phyloP scores from a whole-genome alignment of 1,140 invertebrate species.

The Tetranychus cinnabarinus region DNA sequence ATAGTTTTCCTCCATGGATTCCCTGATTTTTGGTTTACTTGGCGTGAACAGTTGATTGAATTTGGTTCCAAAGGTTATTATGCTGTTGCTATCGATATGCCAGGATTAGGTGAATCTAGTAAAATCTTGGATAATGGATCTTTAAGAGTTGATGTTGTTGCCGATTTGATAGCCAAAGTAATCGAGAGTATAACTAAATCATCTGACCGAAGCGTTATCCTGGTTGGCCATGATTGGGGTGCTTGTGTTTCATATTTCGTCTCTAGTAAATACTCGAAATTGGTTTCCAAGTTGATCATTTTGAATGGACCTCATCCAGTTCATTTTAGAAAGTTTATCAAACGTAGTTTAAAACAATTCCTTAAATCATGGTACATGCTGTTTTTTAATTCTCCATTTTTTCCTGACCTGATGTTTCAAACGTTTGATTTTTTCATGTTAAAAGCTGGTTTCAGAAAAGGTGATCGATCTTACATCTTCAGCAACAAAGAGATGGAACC shows the following conservation, averaged over 20 bases:
- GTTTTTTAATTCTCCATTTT: constrained; percentile 41
- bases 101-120: constrained; percentile 56
- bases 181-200: not conserved
- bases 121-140: constrained; percentile 35
- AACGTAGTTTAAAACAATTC: constrained; percentile 26
- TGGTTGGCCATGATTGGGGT: constrained; percentile 23
- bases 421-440: constrained; percentile 29
- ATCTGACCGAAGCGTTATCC: constrained; percentile 3
- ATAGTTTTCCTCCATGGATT: constrained; percentile 26
- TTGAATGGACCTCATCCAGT: constrained; percentile 51
- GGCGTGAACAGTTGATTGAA: constrained; percentile 25
- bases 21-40: constrained; percentile 27
- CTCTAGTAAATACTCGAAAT: constrained; percentile 33
- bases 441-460: too few species aligned
- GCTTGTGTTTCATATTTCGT: constrained; percentile 25
- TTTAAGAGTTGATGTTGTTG: constrained; percentile 35
- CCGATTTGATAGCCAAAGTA: constrained; percentile 33
- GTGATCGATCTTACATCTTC: too few species aligned
- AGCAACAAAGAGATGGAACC: too few species aligned
- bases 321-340: constrained; percentile 32
- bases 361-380: constrained; percentile 32
- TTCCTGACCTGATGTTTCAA: constrained; percentile 37
- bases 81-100: constrained; percentile 41
- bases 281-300: constrained; percentile 44
- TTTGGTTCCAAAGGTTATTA: constrained; percentile 21